phyloP scores from a whole-genome alignment of 2,888 invertebrate genomes.

The Rugalucina vietnamica region DNA sequence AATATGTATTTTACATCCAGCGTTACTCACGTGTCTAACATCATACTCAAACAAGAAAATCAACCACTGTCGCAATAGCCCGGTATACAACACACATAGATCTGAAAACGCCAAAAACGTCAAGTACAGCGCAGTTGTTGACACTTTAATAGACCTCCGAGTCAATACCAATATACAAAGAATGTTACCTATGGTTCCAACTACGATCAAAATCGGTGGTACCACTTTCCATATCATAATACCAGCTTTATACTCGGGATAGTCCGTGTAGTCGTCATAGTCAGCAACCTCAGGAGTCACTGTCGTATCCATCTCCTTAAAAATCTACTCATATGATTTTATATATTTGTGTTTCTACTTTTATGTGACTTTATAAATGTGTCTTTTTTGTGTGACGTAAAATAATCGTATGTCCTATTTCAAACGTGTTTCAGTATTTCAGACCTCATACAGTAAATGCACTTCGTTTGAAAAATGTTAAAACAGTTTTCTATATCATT shows the following conservation, averaged over 20 bases:
- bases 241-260: slow-evolving; percentile 50
- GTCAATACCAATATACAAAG: slow-evolving; percentile 70
- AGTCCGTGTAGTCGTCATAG: slow-evolving; percentile 34
- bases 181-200: slow-evolving; percentile 76
- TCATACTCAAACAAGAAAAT: slow-evolving; percentile 59
- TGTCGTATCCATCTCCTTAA: background rate
- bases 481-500: too few species aligned
- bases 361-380: too few species aligned
- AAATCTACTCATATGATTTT: background rate
- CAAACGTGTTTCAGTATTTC: too few species aligned
- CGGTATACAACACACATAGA: slow-evolving; percentile 72
- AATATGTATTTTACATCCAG: slow-evolving; percentile 69
- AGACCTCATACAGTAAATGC: too few species aligned
- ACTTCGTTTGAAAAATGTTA: too few species aligned
- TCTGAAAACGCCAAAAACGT: slow-evolving; percentile 71
- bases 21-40: slow-evolving; percentile 57
- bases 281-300: background rate
- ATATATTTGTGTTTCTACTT: too few species aligned
- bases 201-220: slow-evolving; percentile 72
- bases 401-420: too few species aligned
- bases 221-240: slow-evolving; percentile 64
- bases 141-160: slow-evolving; percentile 65
- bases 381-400: too few species aligned
- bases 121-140: slow-evolving; percentile 73
- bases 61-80: slow-evolving; percentile 73